A percentile compares a stretch with the other conserved stretches of the same genome.
These are phyloP conservation scores for Poecilia velifera DNA, from an alignment of 2,797 vertebrate genomes.

Conservation along the genomic window DNA sequence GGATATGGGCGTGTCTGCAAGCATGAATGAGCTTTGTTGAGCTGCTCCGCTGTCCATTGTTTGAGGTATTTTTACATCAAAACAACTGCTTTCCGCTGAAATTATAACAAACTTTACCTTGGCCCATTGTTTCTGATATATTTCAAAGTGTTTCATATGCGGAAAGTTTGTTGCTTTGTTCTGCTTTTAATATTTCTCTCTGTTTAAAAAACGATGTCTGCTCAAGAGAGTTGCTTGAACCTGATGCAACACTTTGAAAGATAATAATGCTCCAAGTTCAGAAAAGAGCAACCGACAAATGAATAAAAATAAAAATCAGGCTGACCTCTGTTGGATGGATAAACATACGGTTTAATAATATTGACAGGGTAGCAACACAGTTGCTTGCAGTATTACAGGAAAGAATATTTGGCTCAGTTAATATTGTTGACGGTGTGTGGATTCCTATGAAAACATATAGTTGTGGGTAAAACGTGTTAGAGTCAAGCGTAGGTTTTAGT, in stretches of 20 bases:
- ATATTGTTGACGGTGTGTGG: background rate
- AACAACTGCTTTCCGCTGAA: slow-evolving; percentile 17
- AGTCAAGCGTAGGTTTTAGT: background rate
- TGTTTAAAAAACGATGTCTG: slow-evolving; percentile 68
- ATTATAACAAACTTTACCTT: slow-evolving; percentile 7
- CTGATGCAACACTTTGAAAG: slow-evolving; percentile 81
- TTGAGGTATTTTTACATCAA: slow-evolving; percentile 24
- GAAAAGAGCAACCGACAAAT: slow-evolving; percentile 67
- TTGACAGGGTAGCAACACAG: slow-evolving; percentile 31
- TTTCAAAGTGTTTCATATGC: slow-evolving; percentile 40
- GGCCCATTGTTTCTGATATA: slow-evolving; percentile 22
- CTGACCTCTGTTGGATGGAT: slow-evolving; percentile 50
- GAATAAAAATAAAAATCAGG: slow-evolving; percentile 59
- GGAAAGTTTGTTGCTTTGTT: slow-evolving; percentile 51
- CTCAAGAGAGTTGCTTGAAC: slow-evolving; percentile 62
- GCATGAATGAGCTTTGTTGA: background rate
- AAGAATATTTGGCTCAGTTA: background rate
- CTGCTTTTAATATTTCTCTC: slow-evolving; percentile 72
- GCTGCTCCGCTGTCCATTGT: background rate
- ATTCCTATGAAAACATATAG: background rate
- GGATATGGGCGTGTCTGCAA: slow-evolving; percentile 20
- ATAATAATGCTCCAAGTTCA: slow-evolving; percentile 54
- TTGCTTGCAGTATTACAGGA: background rate
- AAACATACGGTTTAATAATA: slow-evolving; percentile 42
- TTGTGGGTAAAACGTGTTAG: background rate